phyloP scores from a whole-genome alignment of 1,140 invertebrate species.

The Campoletis sonorensis region DNA sequence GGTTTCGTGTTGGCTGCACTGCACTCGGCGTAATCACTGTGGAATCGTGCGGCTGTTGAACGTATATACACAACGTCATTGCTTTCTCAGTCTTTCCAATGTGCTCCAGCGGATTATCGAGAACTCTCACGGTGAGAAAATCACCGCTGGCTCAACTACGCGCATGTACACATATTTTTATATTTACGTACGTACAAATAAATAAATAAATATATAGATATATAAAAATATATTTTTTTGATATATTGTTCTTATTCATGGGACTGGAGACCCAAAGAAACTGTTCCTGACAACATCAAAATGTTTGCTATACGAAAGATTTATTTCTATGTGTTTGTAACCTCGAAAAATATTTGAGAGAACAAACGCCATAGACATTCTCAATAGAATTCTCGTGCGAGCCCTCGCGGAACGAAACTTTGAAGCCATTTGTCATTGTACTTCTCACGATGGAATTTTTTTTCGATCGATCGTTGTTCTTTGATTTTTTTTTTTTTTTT shows the following conservation, averaged over 20 bases:
- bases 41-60: constrained; percentile 45
- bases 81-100: constrained; percentile 28
- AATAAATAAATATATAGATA: not conserved
- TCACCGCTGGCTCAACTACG: constrained; percentile 37
- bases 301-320: not conserved
- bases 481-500: too few species aligned
- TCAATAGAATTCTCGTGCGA: too few species aligned
- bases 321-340: not conserved
- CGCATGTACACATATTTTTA: not conserved
- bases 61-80: constrained; percentile 8
- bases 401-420: too few species aligned
- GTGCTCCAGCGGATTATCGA: constrained; percentile 50
- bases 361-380: not conserved
- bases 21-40: constrained; percentile 48
- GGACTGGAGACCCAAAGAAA: not conserved
- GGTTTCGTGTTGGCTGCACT: constrained; percentile 21
- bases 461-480: too few species aligned
- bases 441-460: too few species aligned
- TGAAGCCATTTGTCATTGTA: too few species aligned
- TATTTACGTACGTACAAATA: not conserved
- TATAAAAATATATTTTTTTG: too few species aligned
- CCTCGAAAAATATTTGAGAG: not conserved
- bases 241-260: not conserved
- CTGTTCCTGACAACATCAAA: not conserved
- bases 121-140: constrained; percentile 55